Conservation (phyloP, 2,797 vertebrate genomes). For the Schizothorax lantsangensis region DNA sequence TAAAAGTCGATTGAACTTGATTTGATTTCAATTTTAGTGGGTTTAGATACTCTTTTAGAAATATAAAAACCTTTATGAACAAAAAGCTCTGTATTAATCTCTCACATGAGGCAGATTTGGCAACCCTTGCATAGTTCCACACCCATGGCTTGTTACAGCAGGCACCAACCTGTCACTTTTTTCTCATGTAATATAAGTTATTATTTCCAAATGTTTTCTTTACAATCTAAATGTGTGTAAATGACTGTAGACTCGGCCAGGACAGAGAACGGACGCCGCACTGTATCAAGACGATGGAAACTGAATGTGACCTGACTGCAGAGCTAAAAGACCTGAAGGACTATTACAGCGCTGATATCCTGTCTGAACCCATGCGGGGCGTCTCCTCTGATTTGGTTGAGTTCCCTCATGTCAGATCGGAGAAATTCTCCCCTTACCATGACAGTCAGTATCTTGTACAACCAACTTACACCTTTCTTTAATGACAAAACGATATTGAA, state of each 20-base stretch:
- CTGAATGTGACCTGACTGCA: slow-evolving; percentile 86
- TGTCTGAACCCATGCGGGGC: slow-evolving; percentile 64
- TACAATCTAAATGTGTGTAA: neutral
- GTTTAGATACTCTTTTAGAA: neutral
- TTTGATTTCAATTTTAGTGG: too few species aligned
- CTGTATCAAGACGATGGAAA: slow-evolving; percentile 75
- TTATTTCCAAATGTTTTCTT: neutral
- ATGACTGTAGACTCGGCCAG: slow-evolving; percentile 67
- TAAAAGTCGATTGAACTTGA: neutral
- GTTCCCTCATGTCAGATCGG: slow-evolving; percentile 70
- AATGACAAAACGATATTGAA: neutral
- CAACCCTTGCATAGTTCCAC: slow-evolving; percentile 38
- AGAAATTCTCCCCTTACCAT: slow-evolving; percentile 82
- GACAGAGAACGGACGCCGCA: slow-evolving; percentile 67
- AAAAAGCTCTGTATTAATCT: neutral
- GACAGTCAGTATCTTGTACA: slow-evolving; percentile 83
- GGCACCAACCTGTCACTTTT: slow-evolving; percentile 11
- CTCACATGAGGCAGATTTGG: neutral
- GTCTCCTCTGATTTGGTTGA: slow-evolving; percentile 66
- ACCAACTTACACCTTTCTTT: neutral
- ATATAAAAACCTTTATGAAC: neutral
- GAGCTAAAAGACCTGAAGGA: slow-evolving; percentile 69
- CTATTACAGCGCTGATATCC: slow-evolving; percentile 81
- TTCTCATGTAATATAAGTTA: neutral
- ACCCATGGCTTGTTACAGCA: slow-evolving; percentile 55